Conservation (phyloP, 2,888 invertebrate genomes). For the Erebia ligea region DNA sequence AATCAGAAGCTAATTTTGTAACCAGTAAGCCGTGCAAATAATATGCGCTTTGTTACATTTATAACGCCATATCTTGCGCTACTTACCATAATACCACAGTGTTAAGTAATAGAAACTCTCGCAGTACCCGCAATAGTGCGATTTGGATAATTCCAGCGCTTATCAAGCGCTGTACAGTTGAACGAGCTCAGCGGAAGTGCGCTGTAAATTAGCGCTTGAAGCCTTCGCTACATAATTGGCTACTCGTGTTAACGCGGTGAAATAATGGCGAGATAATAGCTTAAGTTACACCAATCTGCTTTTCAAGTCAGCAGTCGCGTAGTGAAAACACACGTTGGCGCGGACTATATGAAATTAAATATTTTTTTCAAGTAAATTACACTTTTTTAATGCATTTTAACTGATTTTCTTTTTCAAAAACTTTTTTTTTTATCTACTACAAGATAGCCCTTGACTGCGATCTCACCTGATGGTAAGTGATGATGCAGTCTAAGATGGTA, state of each 20-base stretch:
- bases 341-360: background rate
- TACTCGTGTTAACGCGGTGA: slow-evolving; percentile 33
- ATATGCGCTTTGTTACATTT: no score
- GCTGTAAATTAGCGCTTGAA: slow-evolving; percentile 48
- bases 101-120: slow-evolving; percentile 30
- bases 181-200: slow-evolving; percentile 50
- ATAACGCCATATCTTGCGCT: background rate
- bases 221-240: slow-evolving; percentile 39
- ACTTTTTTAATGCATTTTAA: background rate
- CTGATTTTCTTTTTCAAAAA: no score
- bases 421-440: no score
- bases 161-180: slow-evolving; percentile 51
- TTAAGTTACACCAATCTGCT: slow-evolving; percentile 22
- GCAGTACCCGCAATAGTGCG: slow-evolving; percentile 28
- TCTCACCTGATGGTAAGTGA: no score
- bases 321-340: background rate
- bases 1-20: background rate
- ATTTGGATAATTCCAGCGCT: slow-evolving; percentile 44
- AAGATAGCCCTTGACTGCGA: no score
- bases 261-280: slow-evolving; percentile 32
- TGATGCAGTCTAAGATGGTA: no score
- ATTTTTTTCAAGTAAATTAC: background rate
- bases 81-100: slow-evolving; percentile 16
- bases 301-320: background rate
- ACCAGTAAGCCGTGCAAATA: background rate